phyloP scores from a whole-genome alignment of 64 coral and sea anemone species.

The Orbicella faveolata region DNA sequence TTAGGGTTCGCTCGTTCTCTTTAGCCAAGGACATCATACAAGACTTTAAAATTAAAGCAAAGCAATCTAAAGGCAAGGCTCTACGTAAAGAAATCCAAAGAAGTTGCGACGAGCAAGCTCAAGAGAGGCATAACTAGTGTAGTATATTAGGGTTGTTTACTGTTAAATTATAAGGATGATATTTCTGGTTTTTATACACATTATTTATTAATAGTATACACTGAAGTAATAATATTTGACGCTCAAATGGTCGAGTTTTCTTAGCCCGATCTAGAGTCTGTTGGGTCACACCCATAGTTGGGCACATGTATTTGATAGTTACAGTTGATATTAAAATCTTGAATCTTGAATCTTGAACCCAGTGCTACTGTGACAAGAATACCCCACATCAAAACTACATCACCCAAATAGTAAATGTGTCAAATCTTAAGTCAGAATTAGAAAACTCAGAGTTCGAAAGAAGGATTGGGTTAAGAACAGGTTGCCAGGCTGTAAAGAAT shows the following conservation, averaged over 20 bases:
- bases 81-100: constrained; percentile 73
- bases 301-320: background rate
- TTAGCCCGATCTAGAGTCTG: background rate
- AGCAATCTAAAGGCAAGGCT: constrained; percentile 38
- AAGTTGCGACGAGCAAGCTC: constrained; percentile 25
- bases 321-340: constrained; percentile 18
- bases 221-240: no score
- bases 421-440: no score
- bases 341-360: no score
- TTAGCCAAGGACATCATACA: constrained; percentile 61
- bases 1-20: constrained; percentile 54
- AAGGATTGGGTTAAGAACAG: no score
- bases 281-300: constrained; percentile 1
- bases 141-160: constrained; percentile 2
- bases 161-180: constrained; percentile 19
- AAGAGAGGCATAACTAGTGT: constrained; percentile 21
- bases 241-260: background rate
- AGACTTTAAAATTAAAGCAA: constrained; percentile 36
- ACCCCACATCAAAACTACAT: no score
- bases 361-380: no score
- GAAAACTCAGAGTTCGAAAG: no score
- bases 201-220: constrained; percentile 22
- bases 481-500: no score
- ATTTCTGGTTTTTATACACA: constrained; percentile 1
- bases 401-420: no score